Evolutionary conservation across 2,113 vertebrate species (phyloP).

Genomic region (Sinocyclocheilus anophthalmus): DNA sequence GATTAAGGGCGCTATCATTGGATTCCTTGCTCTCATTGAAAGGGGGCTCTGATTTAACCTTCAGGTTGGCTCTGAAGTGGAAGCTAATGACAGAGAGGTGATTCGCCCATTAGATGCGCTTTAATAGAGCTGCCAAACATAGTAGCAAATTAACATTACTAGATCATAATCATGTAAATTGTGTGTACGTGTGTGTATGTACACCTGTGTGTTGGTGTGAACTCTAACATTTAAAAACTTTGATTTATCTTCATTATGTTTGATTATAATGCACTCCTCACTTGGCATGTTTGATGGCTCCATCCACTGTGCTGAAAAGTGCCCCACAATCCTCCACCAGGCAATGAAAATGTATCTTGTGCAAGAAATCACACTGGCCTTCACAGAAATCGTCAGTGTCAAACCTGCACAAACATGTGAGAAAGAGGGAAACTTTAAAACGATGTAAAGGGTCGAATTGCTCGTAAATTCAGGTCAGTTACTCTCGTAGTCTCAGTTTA

Average conservation of each 20-base stretch:
- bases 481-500: neutral
- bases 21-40: constrained; percentile 84
- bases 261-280: constrained; percentile 69
- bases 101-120: constrained; percentile 29
- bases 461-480: constrained; percentile 1
- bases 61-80: constrained; percentile 91
- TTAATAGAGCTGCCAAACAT: constrained; percentile 37
- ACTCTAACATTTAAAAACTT: constrained; percentile 14
- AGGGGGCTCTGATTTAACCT: constrained; percentile 85
- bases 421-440: constrained; percentile 1
- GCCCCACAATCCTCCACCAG: constrained; percentile 95
- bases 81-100: constrained; percentile 77
- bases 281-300: constrained; percentile 98
- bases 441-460: neutral
- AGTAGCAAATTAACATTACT: constrained; percentile 51
- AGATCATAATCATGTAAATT: constrained; percentile 36
- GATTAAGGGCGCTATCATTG: constrained; percentile 75
- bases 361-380: constrained; percentile 93
- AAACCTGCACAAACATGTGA: constrained; percentile 77
- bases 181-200: neutral
- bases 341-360: constrained; percentile 97
- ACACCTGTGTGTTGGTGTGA: neutral
- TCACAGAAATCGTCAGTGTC: constrained; percentile 94
- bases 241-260: neutral
- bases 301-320: constrained; percentile 97